Evolutionary conservation across 2,888 invertebrate species (phyloP), one percentile per base, ranked within the genome.

Genomic region (Hydrotaea cyrtoneurina): DNA sequence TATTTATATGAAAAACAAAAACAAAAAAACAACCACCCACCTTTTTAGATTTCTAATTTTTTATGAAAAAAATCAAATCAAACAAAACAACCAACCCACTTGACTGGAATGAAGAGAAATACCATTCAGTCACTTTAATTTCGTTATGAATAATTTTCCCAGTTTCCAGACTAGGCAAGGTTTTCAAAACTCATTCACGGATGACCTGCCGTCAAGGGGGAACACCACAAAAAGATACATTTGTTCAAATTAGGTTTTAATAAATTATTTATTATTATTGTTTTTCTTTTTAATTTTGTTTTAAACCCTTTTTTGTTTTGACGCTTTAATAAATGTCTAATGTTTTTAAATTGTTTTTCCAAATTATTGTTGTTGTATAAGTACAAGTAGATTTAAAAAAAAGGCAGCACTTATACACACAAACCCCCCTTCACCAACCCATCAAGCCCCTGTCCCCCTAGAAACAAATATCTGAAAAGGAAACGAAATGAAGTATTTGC

Each of bases 241-340:
- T 85, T 82, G 85, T 85, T 85, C 85, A 85, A 85, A 85, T 85
- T 85, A 85, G 85, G 73, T 82, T 73, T 85, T 85, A 85, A 81
- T 74, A 75, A 82, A 85, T 85, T 82, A 85, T 85, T 85, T 82
- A 80, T 82, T 81, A 66, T 62, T 31, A 62, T 62, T 62, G 62
- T 62, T 81, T 85, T 73, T 78, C 78, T 76, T 77, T 66, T 53
- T 69, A 69, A 66, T 31, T 66, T 66, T 43, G 17, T 66, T 31
- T 46, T 69, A 46, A 15, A 23, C 13, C 10, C 15, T 59, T 13
- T 59, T 26, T 59, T 66, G 17, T 69, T 69, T 46, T 10, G 39
- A 19, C 19, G 69, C 69, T 69, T 69, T 69, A 2, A 26, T 31
- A 39, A 69, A 39, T 69, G 21, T 55, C 39, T 11, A 57, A 57